Percentiles rank a stretch among this genome's conserved stretches.
Conservation (phyloP, 2,797 vertebrate species). For the Lacerta bilineata region DNA sequence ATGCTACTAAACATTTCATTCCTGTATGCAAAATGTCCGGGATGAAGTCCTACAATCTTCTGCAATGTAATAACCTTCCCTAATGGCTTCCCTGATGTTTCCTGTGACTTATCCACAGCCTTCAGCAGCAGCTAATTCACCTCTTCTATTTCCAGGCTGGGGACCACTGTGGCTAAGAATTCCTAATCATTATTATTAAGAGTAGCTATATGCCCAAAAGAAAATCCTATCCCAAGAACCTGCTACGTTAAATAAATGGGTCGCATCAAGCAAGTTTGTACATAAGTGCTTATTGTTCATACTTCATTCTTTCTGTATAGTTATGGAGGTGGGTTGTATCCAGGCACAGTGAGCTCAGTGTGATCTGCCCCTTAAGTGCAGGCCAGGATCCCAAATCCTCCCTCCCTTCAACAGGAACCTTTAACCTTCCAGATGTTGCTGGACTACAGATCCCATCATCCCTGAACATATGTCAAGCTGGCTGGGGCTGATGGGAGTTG, state of each 20-base stretch:
- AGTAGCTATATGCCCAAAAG: not conserved
- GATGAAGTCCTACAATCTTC: constrained; percentile 31
- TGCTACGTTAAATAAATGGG: not conserved
- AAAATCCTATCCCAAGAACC: not conserved
- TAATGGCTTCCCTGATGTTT: constrained; percentile 20
- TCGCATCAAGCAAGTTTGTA: not conserved
- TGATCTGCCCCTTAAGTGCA: not conserved
- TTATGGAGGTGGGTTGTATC: not conserved
- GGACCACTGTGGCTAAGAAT: not conserved
- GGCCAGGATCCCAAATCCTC: not conserved
- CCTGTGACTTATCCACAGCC: constrained; percentile 44
- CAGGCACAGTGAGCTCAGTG: not conserved
- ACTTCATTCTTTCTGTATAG: not conserved
- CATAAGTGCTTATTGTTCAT: not conserved
- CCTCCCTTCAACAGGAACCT: not conserved
- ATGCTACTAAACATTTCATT: not conserved
- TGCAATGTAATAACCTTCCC: constrained; percentile 40
- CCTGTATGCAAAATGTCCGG: constrained; percentile 15
- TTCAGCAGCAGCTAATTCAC: constrained; percentile 20
- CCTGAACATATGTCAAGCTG: not conserved
- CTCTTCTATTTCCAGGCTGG: constrained; percentile 10
- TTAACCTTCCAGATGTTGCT: not conserved
- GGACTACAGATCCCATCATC: not conserved
- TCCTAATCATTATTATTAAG: not conserved
- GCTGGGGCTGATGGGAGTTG: not conserved